These are phyloP conservation scores for Medauroidea extradentata DNA, from an alignment of 1,140 invertebrate species.

Conservation along the genomic window DNA sequence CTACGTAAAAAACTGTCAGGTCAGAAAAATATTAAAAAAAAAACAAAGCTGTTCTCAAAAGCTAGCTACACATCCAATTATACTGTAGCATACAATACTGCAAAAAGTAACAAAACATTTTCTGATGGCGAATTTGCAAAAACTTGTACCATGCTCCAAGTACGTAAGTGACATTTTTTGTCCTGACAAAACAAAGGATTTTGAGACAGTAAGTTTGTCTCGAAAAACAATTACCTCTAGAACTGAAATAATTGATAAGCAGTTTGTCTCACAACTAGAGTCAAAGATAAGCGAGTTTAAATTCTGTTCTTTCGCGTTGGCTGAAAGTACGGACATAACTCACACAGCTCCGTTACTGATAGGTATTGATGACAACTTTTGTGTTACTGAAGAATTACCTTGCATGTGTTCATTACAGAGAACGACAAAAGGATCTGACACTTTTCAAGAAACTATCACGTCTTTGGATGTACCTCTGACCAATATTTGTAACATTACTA, in stretches of 20 bases:
- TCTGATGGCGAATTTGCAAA: slow-evolving; percentile 3
- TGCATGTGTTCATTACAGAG: neutral
- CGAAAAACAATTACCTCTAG: neutral
- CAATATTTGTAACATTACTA: neutral
- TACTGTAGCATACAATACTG: too few relatives aligned
- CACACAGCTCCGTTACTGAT: neutral
- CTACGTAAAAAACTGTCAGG: too few relatives aligned
- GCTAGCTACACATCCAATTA: too few relatives aligned
- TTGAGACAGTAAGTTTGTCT: neutral
- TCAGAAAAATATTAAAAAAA: too few relatives aligned
- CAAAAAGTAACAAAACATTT: neutral
- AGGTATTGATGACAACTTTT: slow-evolving; percentile 1
- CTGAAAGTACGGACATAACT: neutral
- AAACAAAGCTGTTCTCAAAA: too few relatives aligned
- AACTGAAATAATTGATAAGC: slow-evolving; percentile 1
- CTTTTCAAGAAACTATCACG: neutral
- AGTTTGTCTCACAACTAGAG: neutral
- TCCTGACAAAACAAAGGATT: slow-evolving; percentile 3
- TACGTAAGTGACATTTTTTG: neutral
- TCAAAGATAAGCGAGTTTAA: slow-evolving; percentile 1
- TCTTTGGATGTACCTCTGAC: neutral
- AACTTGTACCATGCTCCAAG: slow-evolving; percentile 2
- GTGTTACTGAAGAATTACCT: neutral
- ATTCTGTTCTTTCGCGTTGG: neutral
- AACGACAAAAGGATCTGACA: neutral